Evolutionary conservation across 2,113 vertebrate genomes (phyloP).

Genomic region (Dasyurus viverrinus): DNA sequence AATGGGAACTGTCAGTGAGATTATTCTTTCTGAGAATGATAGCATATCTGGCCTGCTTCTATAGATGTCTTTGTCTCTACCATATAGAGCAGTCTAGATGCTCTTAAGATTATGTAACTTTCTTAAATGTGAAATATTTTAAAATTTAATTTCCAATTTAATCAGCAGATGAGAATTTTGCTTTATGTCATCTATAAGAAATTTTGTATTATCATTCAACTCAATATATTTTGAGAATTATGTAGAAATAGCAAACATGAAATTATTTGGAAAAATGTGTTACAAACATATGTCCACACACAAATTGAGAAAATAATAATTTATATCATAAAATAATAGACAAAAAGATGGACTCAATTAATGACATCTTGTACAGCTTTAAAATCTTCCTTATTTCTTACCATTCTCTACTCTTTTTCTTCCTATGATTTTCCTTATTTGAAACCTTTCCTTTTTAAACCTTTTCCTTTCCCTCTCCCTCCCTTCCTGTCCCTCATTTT

Average conservation of each 20-base stretch:
- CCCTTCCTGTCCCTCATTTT: conserved; percentile 2
- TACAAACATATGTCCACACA: neutral
- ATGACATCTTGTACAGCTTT: conserved; percentile 7
- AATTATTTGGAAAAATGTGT: neutral
- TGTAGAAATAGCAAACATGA: neutral
- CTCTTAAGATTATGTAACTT: neutral
- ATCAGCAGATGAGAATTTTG: neutral
- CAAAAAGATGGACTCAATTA: neutral
- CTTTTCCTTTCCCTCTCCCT: conserved; percentile 47
- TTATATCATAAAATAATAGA: neutral
- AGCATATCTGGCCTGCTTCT: neutral
- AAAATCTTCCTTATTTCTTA: conserved; percentile 25
- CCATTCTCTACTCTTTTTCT: conserved; percentile 37
- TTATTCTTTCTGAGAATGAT: neutral
- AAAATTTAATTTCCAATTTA: neutral
- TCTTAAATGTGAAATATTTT: neutral
- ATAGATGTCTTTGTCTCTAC: neutral
- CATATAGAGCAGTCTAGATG: neutral
- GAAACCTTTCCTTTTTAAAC: conserved; percentile 28
- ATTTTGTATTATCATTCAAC: neutral
- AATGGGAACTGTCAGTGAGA: neutral
- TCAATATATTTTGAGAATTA: neutral
- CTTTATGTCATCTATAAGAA: neutral
- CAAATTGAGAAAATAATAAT: neutral
- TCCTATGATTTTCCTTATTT: conserved; percentile 6